Percentiles rank a stretch among this genome's conserved stretches.
Conservation (phyloP, 2,888 invertebrate species). For the Schrankia costaestrigalis region DNA sequence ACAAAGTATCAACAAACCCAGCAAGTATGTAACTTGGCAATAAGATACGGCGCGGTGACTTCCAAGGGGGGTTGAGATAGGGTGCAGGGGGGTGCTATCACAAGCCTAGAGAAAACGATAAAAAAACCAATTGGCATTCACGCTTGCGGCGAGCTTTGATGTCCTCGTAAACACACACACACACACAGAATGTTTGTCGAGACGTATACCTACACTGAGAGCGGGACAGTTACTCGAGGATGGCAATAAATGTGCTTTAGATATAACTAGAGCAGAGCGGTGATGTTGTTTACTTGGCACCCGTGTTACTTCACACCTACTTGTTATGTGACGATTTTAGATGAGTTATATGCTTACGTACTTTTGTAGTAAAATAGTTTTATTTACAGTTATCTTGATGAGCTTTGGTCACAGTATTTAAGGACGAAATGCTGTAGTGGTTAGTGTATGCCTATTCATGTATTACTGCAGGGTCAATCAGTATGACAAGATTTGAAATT, state of each 20-base stretch:
- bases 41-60: slow-evolving; percentile 11
- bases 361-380: too few species aligned
- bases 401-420: too few species aligned
- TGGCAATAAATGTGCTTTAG: slow-evolving; percentile 17
- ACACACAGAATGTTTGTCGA: slow-evolving; percentile 17
- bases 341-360: too few species aligned
- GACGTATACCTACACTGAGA: slow-evolving; percentile 10
- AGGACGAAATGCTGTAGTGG: too few species aligned
- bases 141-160: slow-evolving; percentile 54
- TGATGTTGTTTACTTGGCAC: slow-evolving; percentile 5
- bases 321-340: not conserved
- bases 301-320: slow-evolving; percentile 2
- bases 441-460: too few species aligned
- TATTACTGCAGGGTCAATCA: too few species aligned
- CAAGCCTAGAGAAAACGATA: slow-evolving; percentile 60
- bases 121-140: slow-evolving; percentile 69
- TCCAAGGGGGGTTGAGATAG: slow-evolving; percentile 3
- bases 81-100: slow-evolving; percentile 30
- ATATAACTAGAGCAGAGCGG: slow-evolving; percentile 2
- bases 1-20: slow-evolving; percentile 14
- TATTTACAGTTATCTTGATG: too few species aligned
- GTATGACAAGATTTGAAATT: too few species aligned
- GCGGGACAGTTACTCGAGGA: slow-evolving; percentile 2
- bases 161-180: slow-evolving; percentile 50
- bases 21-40: slow-evolving; percentile 19